These are phyloP conservation scores for Steinernema feltiae DNA, from an alignment of 1,140 invertebrate species.

Conservation along the genomic window DNA sequence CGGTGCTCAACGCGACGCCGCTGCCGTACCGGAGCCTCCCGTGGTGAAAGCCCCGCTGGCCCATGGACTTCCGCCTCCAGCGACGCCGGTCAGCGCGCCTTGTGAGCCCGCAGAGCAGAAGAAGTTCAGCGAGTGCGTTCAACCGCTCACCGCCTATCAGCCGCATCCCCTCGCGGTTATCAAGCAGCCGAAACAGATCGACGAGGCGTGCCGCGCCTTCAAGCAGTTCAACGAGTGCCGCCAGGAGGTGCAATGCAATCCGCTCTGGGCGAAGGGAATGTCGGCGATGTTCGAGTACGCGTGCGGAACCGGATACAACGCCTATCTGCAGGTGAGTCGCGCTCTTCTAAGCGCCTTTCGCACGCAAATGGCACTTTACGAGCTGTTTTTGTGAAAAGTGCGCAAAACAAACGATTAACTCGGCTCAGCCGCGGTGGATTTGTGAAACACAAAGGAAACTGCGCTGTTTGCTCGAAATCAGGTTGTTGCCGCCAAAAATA, in stretches of 20 bases:
- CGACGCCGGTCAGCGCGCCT: not conserved
- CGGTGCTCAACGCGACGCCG: conserved; percentile 30
- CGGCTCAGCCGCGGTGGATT: not conserved
- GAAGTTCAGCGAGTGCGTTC: conserved; percentile 45
- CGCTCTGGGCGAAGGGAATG: conserved; percentile 54
- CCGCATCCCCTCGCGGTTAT: conserved; percentile 55
- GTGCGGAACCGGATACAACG: conserved; percentile 43
- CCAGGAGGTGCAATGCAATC: conserved; percentile 30
- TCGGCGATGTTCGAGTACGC: conserved; percentile 54
- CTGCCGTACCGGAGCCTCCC: conserved; percentile 30
- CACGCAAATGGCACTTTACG: not conserved
- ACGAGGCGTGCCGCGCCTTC: conserved; percentile 50
- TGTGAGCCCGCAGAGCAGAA: conserved; percentile 41
- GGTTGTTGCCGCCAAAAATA: too few species aligned
- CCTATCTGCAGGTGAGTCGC: conserved; percentile 36
- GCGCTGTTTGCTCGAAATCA: too few species aligned
- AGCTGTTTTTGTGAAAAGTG: not conserved
- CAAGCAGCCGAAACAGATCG: conserved; percentile 48
- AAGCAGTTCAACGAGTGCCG: conserved; percentile 47
- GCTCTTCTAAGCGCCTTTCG: not conserved
- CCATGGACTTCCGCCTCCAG: conserved; percentile 24
- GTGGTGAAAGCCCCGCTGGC: conserved; percentile 32
- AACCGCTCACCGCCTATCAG: conserved; percentile 52
- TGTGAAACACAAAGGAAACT: not conserved
- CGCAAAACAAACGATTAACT: not conserved